phyloP scores from a whole-genome alignment of 1,140 invertebrate genomes.

The Mactra quadrangularis region DNA sequence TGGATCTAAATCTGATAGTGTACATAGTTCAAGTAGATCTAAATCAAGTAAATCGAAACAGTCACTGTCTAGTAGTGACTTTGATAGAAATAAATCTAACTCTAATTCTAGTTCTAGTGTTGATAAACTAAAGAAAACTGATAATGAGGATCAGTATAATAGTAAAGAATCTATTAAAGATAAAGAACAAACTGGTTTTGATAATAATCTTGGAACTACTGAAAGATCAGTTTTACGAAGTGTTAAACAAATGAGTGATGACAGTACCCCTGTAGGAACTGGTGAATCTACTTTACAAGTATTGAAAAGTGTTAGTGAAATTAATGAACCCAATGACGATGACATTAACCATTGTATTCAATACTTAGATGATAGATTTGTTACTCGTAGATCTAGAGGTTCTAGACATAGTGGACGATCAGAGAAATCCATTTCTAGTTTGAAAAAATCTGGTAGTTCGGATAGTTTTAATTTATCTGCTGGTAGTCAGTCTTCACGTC shows the following conservation, averaged over 20 bases:
- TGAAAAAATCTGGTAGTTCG: constrained; percentile 64
- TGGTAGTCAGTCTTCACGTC: constrained; percentile 69
- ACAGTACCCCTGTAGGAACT: constrained; percentile 38
- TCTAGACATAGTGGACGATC: constrained; percentile 49
- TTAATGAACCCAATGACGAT: constrained; percentile 62
- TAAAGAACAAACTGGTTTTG: constrained; percentile 6
- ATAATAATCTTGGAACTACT: constrained; percentile 61
- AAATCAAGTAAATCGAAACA: constrained; percentile 36
- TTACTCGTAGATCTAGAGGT: constrained; percentile 70
- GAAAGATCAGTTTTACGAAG: constrained; percentile 70
- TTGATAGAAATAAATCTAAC: constrained; percentile 18
- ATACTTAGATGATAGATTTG: constrained; percentile 78
- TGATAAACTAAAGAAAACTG: constrained; percentile 38
- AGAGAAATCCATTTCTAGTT: constrained; percentile 54
- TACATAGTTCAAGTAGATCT: constrained; percentile 27
- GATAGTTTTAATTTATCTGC: constrained; percentile 79
- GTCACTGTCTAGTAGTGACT: constrained; percentile 46
- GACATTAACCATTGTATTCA: constrained; percentile 62
- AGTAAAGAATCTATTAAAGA: constrained; percentile 25
- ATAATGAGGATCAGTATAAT: not conserved
- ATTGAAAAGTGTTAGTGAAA: constrained; percentile 69
- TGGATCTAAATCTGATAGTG: constrained; percentile 42
- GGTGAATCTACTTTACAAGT: constrained; percentile 66
- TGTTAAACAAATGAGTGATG: constrained; percentile 66
- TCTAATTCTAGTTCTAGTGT: constrained; percentile 48